phyloP scores from a whole-genome alignment of 2,113 vertebrate species.

The Cygnus atratus region DNA sequence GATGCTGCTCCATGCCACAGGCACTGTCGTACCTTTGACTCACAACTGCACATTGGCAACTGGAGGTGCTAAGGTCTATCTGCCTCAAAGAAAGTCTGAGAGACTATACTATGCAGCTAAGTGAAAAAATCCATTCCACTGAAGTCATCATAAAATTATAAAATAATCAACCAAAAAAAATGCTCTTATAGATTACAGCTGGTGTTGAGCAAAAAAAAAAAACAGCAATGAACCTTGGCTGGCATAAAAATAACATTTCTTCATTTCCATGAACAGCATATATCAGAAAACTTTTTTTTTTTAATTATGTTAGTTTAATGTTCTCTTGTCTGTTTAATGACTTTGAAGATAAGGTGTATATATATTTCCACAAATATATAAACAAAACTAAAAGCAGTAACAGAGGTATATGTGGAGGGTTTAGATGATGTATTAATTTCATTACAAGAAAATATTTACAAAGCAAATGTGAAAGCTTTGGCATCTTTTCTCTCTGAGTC shows the following conservation, averaged over 20 bases:
- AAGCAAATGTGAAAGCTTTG: conserved; percentile 41
- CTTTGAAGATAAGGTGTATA: neutral
- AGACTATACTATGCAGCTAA: neutral
- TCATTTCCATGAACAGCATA: neutral
- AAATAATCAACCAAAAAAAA: neutral
- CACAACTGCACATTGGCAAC: accelerated
- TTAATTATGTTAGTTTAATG: neutral
- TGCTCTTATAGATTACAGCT: neutral
- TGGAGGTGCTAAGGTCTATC: neutral
- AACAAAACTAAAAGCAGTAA: neutral
- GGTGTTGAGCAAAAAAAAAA: neutral
- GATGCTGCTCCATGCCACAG: neutral
- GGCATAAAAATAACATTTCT: neutral
- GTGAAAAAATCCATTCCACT: neutral
- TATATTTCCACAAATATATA: neutral
- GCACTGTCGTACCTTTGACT: neutral
- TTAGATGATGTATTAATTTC: conserved; percentile 3
- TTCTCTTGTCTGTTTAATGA: neutral
- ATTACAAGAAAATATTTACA: conserved; percentile 62
- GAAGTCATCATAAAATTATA: neutral
- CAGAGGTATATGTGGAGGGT: neutral
- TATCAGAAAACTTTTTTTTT: neutral
- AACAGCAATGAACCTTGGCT: neutral
- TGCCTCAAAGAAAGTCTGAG: neutral
- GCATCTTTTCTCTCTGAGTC: neutral